Conservation (phyloP, 2,113 vertebrate species). For the Turdus rufiventris region DNA sequence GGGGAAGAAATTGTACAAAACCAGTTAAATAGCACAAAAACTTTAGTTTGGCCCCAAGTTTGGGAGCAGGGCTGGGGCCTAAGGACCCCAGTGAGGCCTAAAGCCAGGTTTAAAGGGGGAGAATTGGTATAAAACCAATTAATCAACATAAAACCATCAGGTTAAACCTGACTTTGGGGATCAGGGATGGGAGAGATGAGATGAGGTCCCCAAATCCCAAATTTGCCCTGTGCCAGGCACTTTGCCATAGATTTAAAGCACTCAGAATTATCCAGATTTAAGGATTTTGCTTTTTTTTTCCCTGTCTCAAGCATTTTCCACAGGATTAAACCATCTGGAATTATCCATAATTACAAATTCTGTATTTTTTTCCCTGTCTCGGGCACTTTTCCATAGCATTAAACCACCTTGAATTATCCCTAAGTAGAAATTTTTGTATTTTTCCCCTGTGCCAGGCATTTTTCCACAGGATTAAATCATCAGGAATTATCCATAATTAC, state of each 20-base stretch:
- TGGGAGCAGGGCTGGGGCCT: background rate
- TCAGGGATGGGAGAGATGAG: background rate
- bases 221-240: fast-evolving
- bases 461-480: background rate
- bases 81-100: background rate
- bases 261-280: fast-evolving
- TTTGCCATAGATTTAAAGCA: background rate
- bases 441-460: background rate
- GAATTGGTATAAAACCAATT: too few species aligned
- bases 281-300: too few species aligned
- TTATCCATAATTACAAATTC: too few species aligned
- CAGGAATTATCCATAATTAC: background rate
- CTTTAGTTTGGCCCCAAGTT: background rate
- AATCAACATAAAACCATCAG: too few species aligned
- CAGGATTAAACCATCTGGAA: too few species aligned
- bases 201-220: background rate
- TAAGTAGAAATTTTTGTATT: too few species aligned
- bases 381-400: background rate
- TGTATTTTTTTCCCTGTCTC: background rate
- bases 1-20: background rate
- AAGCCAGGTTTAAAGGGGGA: background rate
- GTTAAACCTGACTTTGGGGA: background rate
- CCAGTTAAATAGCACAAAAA: too few species aligned
- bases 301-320: too few species aligned
- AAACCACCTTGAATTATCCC: background rate